Percentiles rank a stretch among this genome's conserved stretches.
Evolutionary conservation across 2,888 invertebrate species (phyloP).

Genomic region (Frankliniella intonsa): DNA sequence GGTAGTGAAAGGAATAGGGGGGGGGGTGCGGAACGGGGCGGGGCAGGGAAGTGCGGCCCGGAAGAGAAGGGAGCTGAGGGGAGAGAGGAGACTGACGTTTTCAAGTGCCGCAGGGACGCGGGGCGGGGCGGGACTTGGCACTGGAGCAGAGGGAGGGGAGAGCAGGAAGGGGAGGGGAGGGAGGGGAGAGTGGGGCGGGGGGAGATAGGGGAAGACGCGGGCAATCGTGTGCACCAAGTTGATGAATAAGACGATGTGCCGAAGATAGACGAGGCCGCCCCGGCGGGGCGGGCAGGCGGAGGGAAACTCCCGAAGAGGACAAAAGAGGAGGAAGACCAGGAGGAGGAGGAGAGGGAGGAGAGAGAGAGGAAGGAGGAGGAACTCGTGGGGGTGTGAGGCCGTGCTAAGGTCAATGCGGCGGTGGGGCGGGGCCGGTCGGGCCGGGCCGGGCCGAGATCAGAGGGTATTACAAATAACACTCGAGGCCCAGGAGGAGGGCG

Average conservation of each 20-base stretch:
- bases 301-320: background rate
- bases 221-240: too few species aligned
- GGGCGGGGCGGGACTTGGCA: background rate
- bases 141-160: background rate
- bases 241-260: too few species aligned
- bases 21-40: too few species aligned
- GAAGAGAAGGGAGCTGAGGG: background rate
- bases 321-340: background rate
- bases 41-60: too few species aligned
- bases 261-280: background rate
- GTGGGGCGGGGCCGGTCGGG: background rate
- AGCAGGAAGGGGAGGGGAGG: background rate
- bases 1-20: too few species aligned
- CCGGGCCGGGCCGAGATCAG: background rate
- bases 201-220: background rate
- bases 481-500: too few species aligned
- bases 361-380: background rate
- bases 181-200: background rate
- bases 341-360: background rate
- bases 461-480: background rate
- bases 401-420: background rate
- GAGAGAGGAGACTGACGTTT: background rate
- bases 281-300: background rate
- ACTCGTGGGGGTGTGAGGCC: background rate
- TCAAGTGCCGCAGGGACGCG: background rate